Conservation (phyloP, 2,113 vertebrate species). For the Lathamus discolor region DNA sequence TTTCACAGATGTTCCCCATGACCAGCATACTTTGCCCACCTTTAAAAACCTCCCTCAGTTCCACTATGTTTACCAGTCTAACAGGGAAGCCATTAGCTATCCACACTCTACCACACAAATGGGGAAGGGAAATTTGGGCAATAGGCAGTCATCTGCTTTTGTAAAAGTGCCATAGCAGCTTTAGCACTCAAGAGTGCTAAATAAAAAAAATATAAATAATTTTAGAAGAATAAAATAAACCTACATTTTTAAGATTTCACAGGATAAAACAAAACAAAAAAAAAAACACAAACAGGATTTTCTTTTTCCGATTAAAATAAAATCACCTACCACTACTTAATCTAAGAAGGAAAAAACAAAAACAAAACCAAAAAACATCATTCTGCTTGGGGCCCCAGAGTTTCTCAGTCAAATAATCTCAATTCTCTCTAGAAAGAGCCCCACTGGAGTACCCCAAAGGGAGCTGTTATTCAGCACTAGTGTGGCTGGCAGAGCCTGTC, state of each 20-base stretch:
- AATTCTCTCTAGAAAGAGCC: neutral
- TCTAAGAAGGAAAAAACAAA: neutral
- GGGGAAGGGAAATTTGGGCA: neutral
- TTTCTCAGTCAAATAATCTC: neutral
- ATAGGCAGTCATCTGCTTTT: neutral
- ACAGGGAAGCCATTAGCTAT: neutral
- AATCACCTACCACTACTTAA: neutral
- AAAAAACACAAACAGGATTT: neutral
- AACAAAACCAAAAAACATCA: neutral
- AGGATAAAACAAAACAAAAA: rapidly evolving
- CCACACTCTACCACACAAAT: neutral
- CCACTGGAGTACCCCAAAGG: neutral
- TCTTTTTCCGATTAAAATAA: neutral
- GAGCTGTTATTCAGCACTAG: neutral
- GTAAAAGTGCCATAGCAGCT: neutral
- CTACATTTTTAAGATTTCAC: neutral
- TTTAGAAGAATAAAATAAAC: neutral
- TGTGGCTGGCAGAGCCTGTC: neutral
- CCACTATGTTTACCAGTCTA: neutral
- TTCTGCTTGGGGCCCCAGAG: rapidly evolving
- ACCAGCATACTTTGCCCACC: neutral
- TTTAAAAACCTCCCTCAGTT: neutral
- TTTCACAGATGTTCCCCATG: neutral
- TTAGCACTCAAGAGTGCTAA: neutral
- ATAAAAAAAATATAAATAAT: neutral